Base-by-base conservation (phyloP, 2,113 vertebrate species). In the Oreocharis arfaki region DNA sequence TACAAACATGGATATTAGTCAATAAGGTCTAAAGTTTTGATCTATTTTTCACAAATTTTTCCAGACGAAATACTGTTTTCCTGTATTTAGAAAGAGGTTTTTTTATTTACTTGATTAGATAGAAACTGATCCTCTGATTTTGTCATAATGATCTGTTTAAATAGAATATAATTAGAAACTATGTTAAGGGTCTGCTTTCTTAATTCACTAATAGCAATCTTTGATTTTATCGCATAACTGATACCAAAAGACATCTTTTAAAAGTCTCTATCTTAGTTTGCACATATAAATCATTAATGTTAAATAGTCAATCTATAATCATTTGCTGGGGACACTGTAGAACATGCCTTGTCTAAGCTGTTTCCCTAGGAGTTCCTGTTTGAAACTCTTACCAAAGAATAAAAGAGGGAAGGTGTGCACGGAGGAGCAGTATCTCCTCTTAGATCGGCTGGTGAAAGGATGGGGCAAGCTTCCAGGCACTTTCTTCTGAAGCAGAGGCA, bases 141-240 rank as follows among this genome's bases (percentile, higher is more conserved):
- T 93, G 32, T 87, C 75, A 92, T 93, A 46, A 87, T 12, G 4
- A 46, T 42, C 39, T 84, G 28, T 79, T 84, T 82, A 80, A 69
- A 83, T 57, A 96, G 61, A 52, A 10, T 79, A 16, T 20, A 41
- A 92, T 57, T 74, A 86, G 84, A 93, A 95, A 61, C 17, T 59
- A 28, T 22, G 27, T 52, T 64, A 57, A 68, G 44, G 55, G 10
- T 71, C 93, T 96, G 12, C 77, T 95, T 96, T 61, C 44, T 95
- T 97, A 94, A 96, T 60, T 96, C 71, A 84, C 70, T 96, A 49
- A 63, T 82, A 96, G 84, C 32, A 77, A 42, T 74, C 64, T 96
- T 96, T 55, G 28, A 47, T 90, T 88, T 93, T 44, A 73, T 55
- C 68, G 12, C 46, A 24, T 88, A 93, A 87, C 35, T 94, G 35